Evolutionary conservation across 2,797 vertebrate genomes (phyloP).

Genomic region (Linurgus olivaceus): DNA sequence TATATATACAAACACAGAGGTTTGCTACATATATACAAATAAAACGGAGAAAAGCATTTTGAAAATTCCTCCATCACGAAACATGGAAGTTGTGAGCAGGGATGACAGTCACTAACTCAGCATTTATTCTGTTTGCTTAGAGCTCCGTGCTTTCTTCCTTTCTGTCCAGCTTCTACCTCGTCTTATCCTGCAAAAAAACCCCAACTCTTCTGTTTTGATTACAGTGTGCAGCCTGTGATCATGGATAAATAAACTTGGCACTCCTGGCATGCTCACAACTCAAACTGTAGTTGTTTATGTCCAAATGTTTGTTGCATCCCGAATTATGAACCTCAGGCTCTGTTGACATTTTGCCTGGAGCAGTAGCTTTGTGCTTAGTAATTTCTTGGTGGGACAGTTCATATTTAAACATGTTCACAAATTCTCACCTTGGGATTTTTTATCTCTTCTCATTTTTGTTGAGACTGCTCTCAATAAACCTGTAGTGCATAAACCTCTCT

Average conservation of each 20-base stretch:
- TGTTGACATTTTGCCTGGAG: background rate
- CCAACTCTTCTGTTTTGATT: background rate
- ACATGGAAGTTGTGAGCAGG: background rate
- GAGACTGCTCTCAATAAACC: background rate
- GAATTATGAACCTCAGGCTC: background rate
- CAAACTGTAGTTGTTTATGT: background rate
- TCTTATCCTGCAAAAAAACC: background rate
- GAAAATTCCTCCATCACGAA: background rate
- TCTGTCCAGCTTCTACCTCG: background rate
- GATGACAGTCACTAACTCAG: background rate
- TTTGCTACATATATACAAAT: no score
- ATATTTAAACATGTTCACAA: rapidly evolving
- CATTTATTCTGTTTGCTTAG: background rate
- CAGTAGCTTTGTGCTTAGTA: background rate
- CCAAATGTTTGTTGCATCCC: background rate
- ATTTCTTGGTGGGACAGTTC: background rate
- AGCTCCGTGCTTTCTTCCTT: background rate
- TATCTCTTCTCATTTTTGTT: background rate
- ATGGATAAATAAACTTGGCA: background rate
- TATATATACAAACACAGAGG: no score
- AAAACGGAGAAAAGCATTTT: background rate
- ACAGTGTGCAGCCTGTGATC: background rate
- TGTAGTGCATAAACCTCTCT: background rate
- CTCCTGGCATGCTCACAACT: background rate
- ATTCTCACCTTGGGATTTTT: background rate